Conservation (phyloP, 2,113 vertebrate species). For the Nothocercus julius region DNA sequence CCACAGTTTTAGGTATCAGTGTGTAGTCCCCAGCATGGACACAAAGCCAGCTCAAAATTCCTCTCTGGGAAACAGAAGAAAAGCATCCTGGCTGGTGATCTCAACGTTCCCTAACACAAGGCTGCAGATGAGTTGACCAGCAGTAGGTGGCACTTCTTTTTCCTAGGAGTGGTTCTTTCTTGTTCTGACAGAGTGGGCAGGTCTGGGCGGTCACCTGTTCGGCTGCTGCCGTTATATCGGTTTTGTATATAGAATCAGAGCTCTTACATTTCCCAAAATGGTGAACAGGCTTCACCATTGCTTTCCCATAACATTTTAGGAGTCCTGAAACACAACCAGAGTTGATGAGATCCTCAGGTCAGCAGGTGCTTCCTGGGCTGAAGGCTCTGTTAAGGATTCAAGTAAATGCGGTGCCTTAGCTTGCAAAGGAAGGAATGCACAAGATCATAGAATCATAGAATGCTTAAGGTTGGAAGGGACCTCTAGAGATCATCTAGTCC, state of each 20-base stretch:
- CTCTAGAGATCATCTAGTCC: too few relatives aligned
- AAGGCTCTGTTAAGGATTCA: background rate
- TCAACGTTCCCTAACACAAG: background rate
- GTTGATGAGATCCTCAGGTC: background rate
- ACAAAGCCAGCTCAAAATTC: background rate
- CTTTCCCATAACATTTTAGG: background rate
- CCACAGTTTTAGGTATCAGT: background rate
- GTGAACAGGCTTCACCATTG: background rate
- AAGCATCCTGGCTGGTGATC: background rate
- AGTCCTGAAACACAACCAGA: background rate
- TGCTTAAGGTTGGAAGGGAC: too few relatives aligned
- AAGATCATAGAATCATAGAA: background rate
- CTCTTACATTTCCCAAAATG: background rate
- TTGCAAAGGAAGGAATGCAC: background rate
- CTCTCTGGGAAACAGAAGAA: background rate
- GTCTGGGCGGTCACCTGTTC: background rate
- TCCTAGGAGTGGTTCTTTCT: background rate
- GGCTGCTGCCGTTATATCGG: background rate
- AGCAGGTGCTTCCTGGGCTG: background rate
- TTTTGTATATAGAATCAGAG: background rate
- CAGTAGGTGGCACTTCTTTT: background rate
- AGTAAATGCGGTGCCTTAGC: background rate
- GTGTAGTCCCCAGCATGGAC: background rate
- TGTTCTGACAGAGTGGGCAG: background rate
- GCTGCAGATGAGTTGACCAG: background rate